Evolutionary conservation across 2,113 vertebrate genomes (phyloP).

Genomic region (Gadus macrocephalus): DNA sequence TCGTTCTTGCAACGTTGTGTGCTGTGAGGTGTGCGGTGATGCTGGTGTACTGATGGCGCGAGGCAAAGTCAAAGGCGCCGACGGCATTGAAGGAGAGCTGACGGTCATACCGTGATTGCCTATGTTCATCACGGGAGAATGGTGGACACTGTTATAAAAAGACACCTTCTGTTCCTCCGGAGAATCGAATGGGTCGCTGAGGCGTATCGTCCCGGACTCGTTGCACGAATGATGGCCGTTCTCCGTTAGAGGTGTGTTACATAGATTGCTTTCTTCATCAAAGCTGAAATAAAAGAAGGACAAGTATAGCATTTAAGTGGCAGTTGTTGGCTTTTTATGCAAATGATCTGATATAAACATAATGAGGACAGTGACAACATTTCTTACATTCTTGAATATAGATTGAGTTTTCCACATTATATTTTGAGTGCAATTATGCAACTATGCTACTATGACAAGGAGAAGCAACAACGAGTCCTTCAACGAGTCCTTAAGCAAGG

Average conservation of each 20-base stretch:
- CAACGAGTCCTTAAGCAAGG: no score
- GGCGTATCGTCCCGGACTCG: neutral
- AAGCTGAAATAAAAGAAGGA: conserved; percentile 27
- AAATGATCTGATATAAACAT: no score
- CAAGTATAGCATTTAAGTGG: neutral
- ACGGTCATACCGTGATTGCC: conserved; percentile 1
- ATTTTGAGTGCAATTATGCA: no score
- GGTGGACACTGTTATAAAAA: conserved; percentile 10
- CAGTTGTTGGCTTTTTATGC: neutral
- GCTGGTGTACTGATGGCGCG: conserved; percentile 8
- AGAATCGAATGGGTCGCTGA: neutral
- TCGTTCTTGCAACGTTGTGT: conserved; percentile 36
- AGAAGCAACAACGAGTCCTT: no score
- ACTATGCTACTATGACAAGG: no score
- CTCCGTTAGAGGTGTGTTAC: conserved; percentile 5
- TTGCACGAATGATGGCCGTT: conserved; percentile 10
- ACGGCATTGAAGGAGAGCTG: conserved; percentile 10
- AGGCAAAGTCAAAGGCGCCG: conserved; percentile 9
- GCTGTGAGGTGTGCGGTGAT: conserved; percentile 4
- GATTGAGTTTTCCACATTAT: no score
- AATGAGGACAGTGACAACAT: no score
- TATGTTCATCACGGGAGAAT: conserved; percentile 15
- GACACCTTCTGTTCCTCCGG: conserved; percentile 21
- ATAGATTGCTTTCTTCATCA: conserved; percentile 25
- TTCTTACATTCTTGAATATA: no score